Base-by-base conservation (phyloP, 2,113 vertebrate species). In the Lophura nycthemera region DNA sequence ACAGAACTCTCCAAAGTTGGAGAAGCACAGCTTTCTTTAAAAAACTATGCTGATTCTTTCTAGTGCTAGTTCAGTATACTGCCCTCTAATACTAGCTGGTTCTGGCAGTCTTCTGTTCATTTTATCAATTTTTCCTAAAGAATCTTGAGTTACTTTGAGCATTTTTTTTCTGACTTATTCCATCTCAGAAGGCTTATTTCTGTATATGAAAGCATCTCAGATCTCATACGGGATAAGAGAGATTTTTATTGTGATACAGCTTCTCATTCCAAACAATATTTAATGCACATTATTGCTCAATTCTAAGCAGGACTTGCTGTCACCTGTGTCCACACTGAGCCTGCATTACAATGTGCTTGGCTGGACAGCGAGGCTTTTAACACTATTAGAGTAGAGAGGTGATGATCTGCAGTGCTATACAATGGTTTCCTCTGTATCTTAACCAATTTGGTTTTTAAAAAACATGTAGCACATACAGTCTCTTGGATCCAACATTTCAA, bases 401-500 rank as follows among this genome's bases (percentile, higher is more conserved):
- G 50, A 52, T 76, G 14, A 63, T 67, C 47, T 65, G 10, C 11
- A 22, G 13, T 80, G 8, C 73, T 80, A 25, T 5, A 11, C 5
- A 2, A 10, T 57, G 1, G 69, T 73, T 80, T 93, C 27, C 15
- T 76, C 40, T 90, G 24, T 56, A n/a, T 83, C 59, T 90, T 59
- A 8, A 73, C 48, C 48, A 59, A 0, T 76, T 69, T 18, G 5
- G 0, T 42, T 71, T 83, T 79, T 42, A 2, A 16, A 27, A 57
- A 71, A n/a, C 36, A 2, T 38, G 45, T 74, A 38, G 34, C 30
- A 30, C 38, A 50, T 45, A 13, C 83, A 5, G 3, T 80, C 76
- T 83, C 40, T 94, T 38, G 45, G 61, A 67, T 64, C 78, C 56
- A 67, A 52, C 18, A 22, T 81, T 92, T 92, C 20, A 45, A 64